These are phyloP conservation scores for Petromus typicus DNA, from an alignment of 2,113 vertebrate species.

Conservation along the genomic window DNA sequence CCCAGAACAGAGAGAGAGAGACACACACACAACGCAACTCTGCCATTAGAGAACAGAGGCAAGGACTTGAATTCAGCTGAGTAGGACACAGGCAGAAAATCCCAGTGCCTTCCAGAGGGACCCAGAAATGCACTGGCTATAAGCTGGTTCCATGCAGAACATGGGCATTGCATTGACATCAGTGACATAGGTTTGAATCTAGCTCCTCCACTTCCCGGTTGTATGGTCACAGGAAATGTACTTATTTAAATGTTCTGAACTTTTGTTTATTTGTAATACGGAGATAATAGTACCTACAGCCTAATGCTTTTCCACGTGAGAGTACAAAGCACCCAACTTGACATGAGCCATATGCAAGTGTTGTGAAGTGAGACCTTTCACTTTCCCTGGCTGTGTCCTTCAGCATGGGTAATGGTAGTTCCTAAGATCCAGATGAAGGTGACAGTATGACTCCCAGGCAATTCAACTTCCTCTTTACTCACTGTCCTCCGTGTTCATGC, in stretches of 20 bases:
- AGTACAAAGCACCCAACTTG: neutral
- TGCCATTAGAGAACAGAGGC: neutral
- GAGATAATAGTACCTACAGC: neutral
- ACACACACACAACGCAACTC: neutral
- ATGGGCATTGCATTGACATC: neutral
- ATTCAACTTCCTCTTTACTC: constrained; percentile 10
- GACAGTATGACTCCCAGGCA: neutral
- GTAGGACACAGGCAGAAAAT: neutral
- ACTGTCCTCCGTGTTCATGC: neutral
- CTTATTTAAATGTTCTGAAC: constrained; percentile 1
- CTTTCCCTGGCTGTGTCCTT: neutral
- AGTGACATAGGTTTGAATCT: neutral
- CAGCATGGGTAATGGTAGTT: neutral
- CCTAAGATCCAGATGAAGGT: neutral
- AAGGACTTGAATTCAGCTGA: neutral
- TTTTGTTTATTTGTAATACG: constrained; percentile 41
- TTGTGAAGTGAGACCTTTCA: neutral
- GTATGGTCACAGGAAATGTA: neutral
- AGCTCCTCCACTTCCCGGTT: neutral
- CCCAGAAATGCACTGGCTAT: neutral
- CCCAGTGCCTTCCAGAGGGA: neutral
- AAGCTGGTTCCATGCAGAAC: neutral
- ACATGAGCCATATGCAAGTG: neutral
- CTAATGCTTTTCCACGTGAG: neutral
- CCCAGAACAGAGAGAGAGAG: neutral